These are phyloP conservation scores for Cyphomyrmex costatus DNA, from an alignment of 1,140 invertebrate genomes.

Conservation along the genomic window DNA sequence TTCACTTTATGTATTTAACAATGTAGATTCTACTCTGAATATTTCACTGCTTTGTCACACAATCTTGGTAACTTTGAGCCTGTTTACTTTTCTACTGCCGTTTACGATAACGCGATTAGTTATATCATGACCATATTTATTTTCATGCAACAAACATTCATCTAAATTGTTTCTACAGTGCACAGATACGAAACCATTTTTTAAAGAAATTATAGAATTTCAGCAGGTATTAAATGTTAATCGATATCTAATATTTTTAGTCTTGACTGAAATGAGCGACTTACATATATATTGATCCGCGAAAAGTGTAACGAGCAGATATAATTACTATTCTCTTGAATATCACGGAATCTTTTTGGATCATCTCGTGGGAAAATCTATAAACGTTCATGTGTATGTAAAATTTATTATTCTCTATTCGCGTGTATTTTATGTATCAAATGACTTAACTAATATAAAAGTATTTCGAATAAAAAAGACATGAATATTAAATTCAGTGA, in stretches of 20 bases:
- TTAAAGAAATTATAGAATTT: constrained; percentile 8
- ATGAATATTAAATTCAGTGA: background rate
- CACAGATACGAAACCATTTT: background rate
- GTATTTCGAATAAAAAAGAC: background rate
- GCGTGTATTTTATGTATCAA: background rate
- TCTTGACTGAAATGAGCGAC: background rate
- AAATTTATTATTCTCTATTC: background rate
- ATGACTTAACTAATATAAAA: background rate
- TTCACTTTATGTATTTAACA: too few relatives aligned
- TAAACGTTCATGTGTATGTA: background rate
- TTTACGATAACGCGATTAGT: constrained; percentile 8
- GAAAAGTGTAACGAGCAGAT: constrained; percentile 16
- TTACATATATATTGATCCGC: constrained; percentile 6
- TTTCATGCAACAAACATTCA: constrained; percentile 1
- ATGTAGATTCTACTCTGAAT: background rate
- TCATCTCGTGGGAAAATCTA: constrained; percentile 7
- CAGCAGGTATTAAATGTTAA: background rate
- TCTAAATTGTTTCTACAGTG: background rate
- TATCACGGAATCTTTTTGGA: background rate
- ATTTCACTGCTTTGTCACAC: background rate
- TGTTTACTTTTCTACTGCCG: background rate
- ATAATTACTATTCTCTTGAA: background rate
- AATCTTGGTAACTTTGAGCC: background rate
- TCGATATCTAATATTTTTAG: constrained; percentile 54
- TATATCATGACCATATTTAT: background rate